Evolutionary conservation across 2,888 invertebrate genomes (phyloP).

Genomic region (Trichacis sp.): DNA sequence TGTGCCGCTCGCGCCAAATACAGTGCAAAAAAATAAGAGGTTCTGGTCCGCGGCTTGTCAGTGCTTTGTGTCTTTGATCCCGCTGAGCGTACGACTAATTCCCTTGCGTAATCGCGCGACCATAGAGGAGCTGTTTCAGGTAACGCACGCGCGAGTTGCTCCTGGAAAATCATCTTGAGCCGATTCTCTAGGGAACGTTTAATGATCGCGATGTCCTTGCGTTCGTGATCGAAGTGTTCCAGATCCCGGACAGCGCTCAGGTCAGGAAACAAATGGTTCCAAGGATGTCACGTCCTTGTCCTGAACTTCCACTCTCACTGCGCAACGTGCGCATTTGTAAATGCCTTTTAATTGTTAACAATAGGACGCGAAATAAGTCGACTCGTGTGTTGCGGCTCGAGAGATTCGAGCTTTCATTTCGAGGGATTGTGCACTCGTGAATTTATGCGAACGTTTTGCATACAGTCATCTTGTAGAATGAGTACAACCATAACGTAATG

Average conservation of each 20-base stretch:
- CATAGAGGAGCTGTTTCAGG: constrained; percentile 1
- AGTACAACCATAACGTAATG: too few species aligned
- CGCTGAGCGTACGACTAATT: not conserved
- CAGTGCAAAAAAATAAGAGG: not conserved
- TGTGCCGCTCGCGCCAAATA: not conserved
- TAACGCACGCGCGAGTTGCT: constrained; percentile 9
- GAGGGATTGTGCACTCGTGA: too few species aligned
- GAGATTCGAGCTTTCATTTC: too few species aligned
- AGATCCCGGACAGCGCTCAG: constrained; percentile 47
- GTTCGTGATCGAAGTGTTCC: constrained; percentile 50
- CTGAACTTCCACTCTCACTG: constrained; percentile 34
- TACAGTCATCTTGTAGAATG: too few species aligned
- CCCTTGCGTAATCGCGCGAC: not conserved
- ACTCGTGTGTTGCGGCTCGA: too few species aligned
- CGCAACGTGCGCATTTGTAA: constrained; percentile 13
- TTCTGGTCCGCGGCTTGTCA: not conserved
- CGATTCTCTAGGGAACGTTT: constrained; percentile 38
- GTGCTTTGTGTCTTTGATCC: not conserved
- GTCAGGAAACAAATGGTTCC: constrained; percentile 57
- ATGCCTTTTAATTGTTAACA: too few species aligned
- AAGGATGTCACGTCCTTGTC: constrained; percentile 59
- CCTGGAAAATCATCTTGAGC: constrained; percentile 22
- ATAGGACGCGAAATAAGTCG: too few species aligned
- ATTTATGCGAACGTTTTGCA: too few species aligned
- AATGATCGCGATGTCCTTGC: constrained; percentile 60